Evolutionary conservation across 2,888 invertebrate genomes (phyloP).

Genomic region (Drosophila mimica): DNA sequence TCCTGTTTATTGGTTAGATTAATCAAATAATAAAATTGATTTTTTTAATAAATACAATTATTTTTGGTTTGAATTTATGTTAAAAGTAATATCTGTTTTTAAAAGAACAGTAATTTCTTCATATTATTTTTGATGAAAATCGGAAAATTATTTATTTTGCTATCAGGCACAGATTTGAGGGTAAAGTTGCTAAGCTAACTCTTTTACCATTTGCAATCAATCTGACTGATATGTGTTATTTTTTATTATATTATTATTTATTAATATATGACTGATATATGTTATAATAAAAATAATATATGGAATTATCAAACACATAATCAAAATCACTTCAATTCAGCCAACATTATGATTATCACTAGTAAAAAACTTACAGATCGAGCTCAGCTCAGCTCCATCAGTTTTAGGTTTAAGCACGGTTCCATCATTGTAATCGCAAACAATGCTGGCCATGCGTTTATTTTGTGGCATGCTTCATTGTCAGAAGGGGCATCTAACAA

Average conservation of each 20-base stretch:
- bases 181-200: not conserved
- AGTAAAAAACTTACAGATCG: not conserved
- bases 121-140: too few relatives aligned
- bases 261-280: too few relatives aligned
- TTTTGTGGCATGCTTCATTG: constrained; percentile 11
- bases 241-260: too few relatives aligned
- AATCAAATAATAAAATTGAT: not conserved
- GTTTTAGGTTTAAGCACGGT: not conserved
- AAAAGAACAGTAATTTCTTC: too few relatives aligned
- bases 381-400: constrained; percentile 1
- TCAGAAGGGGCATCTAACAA: constrained; percentile 26
- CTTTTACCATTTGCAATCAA: too few relatives aligned
- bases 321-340: not conserved
- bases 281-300: too few relatives aligned
- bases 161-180: not conserved
- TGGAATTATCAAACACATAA: not conserved
- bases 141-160: too few relatives aligned
- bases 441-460: constrained; percentile 8
- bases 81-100: too few relatives aligned
- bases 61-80: too few relatives aligned
- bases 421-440: constrained; percentile 19
- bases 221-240: not conserved
- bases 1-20: not conserved
- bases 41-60: not conserved
- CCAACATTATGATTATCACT: rapidly evolving